Conservation (phyloP, 2,888 invertebrate genomes). For the Leptura quadrifasciata region DNA sequence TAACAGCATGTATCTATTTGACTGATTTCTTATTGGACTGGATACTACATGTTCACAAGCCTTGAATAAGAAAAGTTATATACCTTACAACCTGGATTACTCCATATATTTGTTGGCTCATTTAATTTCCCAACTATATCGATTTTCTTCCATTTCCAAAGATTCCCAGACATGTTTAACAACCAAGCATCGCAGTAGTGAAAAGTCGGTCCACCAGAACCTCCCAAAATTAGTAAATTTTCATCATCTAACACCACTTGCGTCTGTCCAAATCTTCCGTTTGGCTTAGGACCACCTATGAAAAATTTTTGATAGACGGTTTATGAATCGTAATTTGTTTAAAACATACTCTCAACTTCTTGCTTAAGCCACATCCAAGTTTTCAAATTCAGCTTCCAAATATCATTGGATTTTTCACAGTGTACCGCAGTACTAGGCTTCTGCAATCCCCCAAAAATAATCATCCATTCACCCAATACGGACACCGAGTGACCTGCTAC, state of each 20-base stretch:
- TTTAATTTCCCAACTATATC: conserved; percentile 85
- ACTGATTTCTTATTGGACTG: neutral
- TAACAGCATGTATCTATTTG: too few species aligned
- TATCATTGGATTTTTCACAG: conserved; percentile 82
- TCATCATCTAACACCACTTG: conserved; percentile 87
- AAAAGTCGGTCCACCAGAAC: conserved; percentile 91
- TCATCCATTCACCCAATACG: conserved; percentile 87
- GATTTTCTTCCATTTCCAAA: conserved; percentile 86
- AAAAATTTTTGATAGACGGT: conserved; percentile 12
- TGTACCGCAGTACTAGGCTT: conserved; percentile 70
- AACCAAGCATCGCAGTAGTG: conserved; percentile 95
- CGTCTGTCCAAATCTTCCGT: conserved; percentile 90
- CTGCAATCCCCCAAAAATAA: conserved; percentile 80
- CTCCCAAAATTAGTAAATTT: conserved; percentile 88
- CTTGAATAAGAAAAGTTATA: conserved; percentile 42
- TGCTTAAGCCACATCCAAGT: conserved; percentile 87
- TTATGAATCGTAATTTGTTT: neutral
- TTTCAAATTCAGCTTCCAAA: conserved; percentile 91
- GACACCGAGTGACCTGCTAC: conserved; percentile 96
- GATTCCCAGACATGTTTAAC: conserved; percentile 82
- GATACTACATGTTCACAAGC: neutral
- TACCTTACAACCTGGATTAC: conserved; percentile 92
- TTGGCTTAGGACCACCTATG: conserved; percentile 63
- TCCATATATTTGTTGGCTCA: conserved; percentile 93
- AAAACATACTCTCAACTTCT: conserved; percentile 73